These are phyloP conservation scores for Indicator indicator DNA, from an alignment of 2,113 vertebrate species.

Conservation along the genomic window DNA sequence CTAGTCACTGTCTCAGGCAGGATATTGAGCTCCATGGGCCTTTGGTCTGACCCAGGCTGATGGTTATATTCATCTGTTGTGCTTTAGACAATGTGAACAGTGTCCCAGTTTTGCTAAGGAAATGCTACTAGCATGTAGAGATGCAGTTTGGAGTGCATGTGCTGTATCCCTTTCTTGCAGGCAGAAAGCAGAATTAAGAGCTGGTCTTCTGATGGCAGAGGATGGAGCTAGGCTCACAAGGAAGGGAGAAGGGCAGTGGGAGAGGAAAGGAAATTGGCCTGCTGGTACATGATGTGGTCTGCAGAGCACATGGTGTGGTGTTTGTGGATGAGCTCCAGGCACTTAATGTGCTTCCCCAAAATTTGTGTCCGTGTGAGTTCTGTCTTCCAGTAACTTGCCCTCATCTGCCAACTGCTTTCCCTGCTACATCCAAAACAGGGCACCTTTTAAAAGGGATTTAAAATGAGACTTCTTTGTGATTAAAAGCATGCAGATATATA, in stretches of 20 bases:
- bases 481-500: background rate
- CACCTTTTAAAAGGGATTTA: background rate
- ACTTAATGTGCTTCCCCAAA: constrained; percentile 9
- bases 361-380: background rate
- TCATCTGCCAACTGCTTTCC: background rate
- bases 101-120: background rate
- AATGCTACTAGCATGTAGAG: background rate
- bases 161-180: background rate
- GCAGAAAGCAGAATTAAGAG: background rate
- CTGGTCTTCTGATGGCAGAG: background rate
- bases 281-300: background rate
- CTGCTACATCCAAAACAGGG: background rate
- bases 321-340: background rate
- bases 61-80: background rate
- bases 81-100: background rate
- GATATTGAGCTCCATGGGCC: background rate
- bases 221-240: background rate
- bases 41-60: background rate
- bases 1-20: background rate
- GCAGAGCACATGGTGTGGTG: background rate
- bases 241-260: background rate
- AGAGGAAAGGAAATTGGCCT: background rate
- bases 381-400: background rate
- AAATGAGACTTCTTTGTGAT: background rate
- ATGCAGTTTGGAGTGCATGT: background rate